Base-by-base conservation (phyloP, 2,888 invertebrate species). In the Mimumesa dahlbomi region DNA sequence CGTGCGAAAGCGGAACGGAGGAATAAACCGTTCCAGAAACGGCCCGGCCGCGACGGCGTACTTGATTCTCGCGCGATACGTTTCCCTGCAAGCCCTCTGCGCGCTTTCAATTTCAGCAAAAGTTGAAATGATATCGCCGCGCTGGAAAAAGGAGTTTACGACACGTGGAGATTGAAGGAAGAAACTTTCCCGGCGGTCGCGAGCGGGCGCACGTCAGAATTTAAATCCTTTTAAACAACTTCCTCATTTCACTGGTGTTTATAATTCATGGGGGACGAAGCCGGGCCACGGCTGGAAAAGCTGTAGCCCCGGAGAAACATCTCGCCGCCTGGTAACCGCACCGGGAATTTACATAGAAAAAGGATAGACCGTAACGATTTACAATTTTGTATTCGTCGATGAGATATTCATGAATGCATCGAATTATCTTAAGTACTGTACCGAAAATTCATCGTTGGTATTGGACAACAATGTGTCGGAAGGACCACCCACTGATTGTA, bases 191-290 rank as follows among this genome's bases (percentile, higher is more conserved):
- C 31, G 31, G 34, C 40, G 42, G 54, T 14, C 38, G 25, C 50
- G 48, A 4, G 22, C 38, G 49, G 25, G 22, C 42, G 42, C 56
- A 61, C 50, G 69, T 71, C 66, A 54, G 65, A 66, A 79, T 75
- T 71, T 62, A 70, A 78, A 80, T 75, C 63, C 65, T 74, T 77
- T 75, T 70, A 72, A 74, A 75, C 75, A 73, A 78, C 69, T 79
- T 76, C 56, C 67, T 75, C 69, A 62, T 78, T 72, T 79, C 66
- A 54, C 21, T 19, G 73, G 19, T 61, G 73, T 66, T 77, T 75
- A 71, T 79, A 77, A 81, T 79, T 81, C 75, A 75, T 73, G 64
- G 70, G 25, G 59, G 18, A 42, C 42, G 61, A 18, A 59, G 46
- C 49, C 29, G 18, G 46, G 40, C 38, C 46, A 43, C 48, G 57